Evolutionary conservation across 2,113 vertebrate genomes (phyloP).

Genomic region (Henicopernis longicauda): DNA sequence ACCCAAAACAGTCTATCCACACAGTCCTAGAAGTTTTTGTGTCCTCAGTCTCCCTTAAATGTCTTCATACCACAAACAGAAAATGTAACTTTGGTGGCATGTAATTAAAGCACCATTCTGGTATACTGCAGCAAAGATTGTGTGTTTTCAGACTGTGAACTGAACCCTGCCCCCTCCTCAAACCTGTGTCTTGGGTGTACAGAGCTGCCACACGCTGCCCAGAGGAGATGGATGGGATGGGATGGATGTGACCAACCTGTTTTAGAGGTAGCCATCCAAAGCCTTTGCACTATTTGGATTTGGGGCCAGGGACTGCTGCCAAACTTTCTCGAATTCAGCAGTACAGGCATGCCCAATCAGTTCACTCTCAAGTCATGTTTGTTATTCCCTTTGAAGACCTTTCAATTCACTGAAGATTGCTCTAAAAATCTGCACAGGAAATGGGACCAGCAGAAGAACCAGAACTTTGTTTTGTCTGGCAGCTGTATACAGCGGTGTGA

Average conservation of each 20-base stretch:
- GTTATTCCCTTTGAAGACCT: not conserved
- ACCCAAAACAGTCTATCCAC: not conserved
- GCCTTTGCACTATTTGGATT: not conserved
- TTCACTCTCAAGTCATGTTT: not conserved
- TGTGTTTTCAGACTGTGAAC: not conserved
- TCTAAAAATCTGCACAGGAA: not conserved
- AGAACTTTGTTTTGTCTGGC: not conserved
- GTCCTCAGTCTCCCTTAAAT: not conserved
- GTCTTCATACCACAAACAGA: not conserved
- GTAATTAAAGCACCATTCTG: not conserved
- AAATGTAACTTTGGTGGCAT: not conserved
- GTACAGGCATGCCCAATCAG: too few relatives aligned
- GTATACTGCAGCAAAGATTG: not conserved
- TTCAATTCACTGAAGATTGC: not conserved
- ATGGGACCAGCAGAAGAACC: not conserved
- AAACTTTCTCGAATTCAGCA: not conserved
- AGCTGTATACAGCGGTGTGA: not conserved
- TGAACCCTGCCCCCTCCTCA: not conserved
- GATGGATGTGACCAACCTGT: not conserved
- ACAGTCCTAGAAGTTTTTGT: too few relatives aligned
- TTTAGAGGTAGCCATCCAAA: not conserved
- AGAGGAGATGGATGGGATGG: fast-evolving
- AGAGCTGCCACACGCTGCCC: not conserved
- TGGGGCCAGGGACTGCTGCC: not conserved
- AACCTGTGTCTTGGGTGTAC: not conserved